Evolutionary conservation across 2,888 invertebrate genomes (phyloP).

Genomic region (Nomada fucata): DNA sequence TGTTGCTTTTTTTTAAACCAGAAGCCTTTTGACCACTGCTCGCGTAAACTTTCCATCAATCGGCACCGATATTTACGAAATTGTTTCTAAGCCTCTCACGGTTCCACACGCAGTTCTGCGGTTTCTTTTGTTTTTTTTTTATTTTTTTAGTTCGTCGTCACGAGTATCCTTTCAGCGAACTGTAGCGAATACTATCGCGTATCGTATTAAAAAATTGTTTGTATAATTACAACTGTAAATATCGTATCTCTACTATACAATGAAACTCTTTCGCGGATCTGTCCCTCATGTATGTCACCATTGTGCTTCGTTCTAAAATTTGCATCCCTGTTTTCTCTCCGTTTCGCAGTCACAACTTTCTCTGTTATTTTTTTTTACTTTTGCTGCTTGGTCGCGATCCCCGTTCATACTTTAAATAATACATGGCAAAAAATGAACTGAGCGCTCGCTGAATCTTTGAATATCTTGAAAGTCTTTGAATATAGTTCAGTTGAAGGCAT

Average conservation of each 20-base stretch:
- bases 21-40: conserved; percentile 24
- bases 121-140: background rate
- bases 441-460: conserved; percentile 16
- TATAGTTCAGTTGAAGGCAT: background rate
- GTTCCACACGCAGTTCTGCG: background rate
- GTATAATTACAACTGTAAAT: conserved; percentile 65
- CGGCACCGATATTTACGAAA: conserved; percentile 12
- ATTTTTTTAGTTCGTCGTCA: background rate
- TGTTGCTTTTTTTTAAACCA: conserved; percentile 16
- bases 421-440: conserved; percentile 23
- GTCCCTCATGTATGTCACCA: conserved; percentile 35
- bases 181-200: conserved; percentile 58
- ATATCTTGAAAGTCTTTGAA: conserved; percentile 4
- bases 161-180: conserved; percentile 21
- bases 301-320: conserved; percentile 37
- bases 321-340: background rate
- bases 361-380: background rate
- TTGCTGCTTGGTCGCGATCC: background rate
- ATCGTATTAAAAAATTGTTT: conserved; percentile 61
- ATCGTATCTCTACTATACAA: conserved; percentile 76
- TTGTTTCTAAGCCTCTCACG: conserved; percentile 23
- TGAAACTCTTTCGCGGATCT: conserved; percentile 66
- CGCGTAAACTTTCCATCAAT: background rate
- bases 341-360: background rate
- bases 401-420: conserved; percentile 22